Evolutionary conservation across 2,797 vertebrate genomes (phyloP).

Genomic region (Calcarius lapponicus): DNA sequence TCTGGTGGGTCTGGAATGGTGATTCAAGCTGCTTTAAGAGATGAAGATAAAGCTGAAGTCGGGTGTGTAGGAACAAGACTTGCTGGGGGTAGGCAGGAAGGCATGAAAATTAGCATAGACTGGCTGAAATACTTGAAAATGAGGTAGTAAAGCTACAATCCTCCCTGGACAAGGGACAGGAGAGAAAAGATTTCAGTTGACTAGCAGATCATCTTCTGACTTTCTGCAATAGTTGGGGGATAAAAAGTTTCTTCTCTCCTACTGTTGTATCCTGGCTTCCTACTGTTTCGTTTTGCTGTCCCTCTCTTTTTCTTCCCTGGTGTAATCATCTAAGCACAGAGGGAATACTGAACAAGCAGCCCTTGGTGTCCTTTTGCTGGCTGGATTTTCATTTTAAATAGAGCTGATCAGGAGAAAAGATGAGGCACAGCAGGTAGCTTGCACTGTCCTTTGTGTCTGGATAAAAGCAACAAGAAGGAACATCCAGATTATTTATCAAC

Average conservation of each 20-base stretch:
- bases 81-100: not conserved
- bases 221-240: not conserved
- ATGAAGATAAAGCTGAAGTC: conserved; percentile 60
- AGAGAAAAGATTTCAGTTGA: not conserved
- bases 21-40: conserved; percentile 41
- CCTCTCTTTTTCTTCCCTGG: not conserved
- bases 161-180: not conserved
- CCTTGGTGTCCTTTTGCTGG: not conserved
- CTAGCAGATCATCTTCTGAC: not conserved
- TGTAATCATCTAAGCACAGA: not conserved
- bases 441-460: not conserved
- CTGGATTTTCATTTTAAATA: conserved; percentile 15
- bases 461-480: not conserved
- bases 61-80: not conserved
- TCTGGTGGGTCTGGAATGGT: conserved; percentile 34
- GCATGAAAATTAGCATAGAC: not conserved
- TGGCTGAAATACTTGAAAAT: not conserved
- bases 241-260: not conserved
- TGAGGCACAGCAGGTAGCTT: not conserved
- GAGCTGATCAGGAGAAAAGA: not conserved
- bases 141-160: not conserved
- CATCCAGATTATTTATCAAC: conserved; percentile 16
- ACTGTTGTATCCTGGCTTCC: not conserved
- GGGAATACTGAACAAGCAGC: conserved; percentile 7
- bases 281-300: not conserved